phyloP scores from a whole-genome alignment of 2,888 invertebrate species.

The Pterobdella sp. region DNA sequence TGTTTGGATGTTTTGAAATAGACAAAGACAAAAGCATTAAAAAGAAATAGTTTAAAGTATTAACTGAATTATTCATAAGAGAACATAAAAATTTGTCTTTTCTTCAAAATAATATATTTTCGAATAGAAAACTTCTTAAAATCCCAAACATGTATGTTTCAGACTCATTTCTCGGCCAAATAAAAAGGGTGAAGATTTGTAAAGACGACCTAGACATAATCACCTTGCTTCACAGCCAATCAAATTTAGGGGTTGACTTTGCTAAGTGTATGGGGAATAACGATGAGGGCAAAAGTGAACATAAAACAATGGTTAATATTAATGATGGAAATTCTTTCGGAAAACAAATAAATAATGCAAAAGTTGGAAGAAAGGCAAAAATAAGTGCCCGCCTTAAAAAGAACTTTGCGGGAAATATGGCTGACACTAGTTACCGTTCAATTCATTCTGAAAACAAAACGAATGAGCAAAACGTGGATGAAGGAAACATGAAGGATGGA shows the following conservation, averaged over 20 bases:
- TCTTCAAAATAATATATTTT: too few relatives aligned
- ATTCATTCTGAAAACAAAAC: too few relatives aligned
- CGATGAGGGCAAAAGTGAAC: neutral
- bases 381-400: too few relatives aligned
- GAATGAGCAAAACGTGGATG: too few relatives aligned
- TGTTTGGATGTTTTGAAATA: neutral
- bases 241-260: neutral
- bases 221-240: neutral
- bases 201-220: neutral
- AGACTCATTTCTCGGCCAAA: slow-evolving; percentile 6
- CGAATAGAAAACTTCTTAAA: too few relatives aligned
- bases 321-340: too few relatives aligned
- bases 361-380: too few relatives aligned
- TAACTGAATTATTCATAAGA: neutral
- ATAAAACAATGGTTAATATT: too few relatives aligned
- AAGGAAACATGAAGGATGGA: too few relatives aligned
- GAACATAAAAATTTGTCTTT: neutral
- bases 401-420: too few relatives aligned
- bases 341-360: too few relatives aligned
- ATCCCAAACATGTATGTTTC: neutral
- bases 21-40: neutral
- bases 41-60: neutral
- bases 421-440: too few relatives aligned
- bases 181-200: neutral
- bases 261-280: neutral